phyloP scores from a whole-genome alignment of 2,113 vertebrate genomes.

The Pachycephala philippinensis region DNA sequence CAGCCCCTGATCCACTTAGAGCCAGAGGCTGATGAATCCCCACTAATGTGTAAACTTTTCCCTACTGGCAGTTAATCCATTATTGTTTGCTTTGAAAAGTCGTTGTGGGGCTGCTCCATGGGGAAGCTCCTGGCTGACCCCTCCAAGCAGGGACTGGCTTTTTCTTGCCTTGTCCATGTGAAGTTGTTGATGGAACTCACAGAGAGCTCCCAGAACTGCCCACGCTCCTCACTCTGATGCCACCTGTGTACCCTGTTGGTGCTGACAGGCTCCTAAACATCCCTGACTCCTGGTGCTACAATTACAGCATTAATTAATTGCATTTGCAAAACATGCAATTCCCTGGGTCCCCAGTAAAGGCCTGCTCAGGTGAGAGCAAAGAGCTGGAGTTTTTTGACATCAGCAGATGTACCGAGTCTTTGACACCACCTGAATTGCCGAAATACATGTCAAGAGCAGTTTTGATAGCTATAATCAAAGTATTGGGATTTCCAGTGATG shows the following conservation, averaged over 20 bases:
- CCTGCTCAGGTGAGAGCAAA: neutral
- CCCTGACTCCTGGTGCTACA: neutral
- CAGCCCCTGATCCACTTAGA: neutral
- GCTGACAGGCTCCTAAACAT: neutral
- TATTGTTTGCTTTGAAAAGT: neutral
- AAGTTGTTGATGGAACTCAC: neutral
- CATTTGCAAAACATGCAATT: neutral
- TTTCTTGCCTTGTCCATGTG: neutral
- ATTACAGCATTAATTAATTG: neutral
- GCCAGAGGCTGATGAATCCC: neutral
- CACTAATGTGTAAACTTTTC: neutral
- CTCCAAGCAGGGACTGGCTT: neutral
- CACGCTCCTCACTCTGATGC: rapidly evolving
- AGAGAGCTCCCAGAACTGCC: neutral
- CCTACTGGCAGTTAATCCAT: neutral
- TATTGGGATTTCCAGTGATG: neutral
- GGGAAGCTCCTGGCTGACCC: neutral
- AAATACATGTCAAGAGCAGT: neutral
- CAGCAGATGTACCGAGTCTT: neutral
- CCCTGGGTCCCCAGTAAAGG: neutral
- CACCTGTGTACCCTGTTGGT: neutral
- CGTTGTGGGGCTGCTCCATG: neutral
- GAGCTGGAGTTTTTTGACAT: neutral
- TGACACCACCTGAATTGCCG: neutral
- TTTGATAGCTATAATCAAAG: neutral